A percentile compares a stretch with the other conserved stretches of the same genome.
Evolutionary conservation across 64 coral and sea anemone species (phyloP).

Genomic region (Montipora sp.): DNA sequence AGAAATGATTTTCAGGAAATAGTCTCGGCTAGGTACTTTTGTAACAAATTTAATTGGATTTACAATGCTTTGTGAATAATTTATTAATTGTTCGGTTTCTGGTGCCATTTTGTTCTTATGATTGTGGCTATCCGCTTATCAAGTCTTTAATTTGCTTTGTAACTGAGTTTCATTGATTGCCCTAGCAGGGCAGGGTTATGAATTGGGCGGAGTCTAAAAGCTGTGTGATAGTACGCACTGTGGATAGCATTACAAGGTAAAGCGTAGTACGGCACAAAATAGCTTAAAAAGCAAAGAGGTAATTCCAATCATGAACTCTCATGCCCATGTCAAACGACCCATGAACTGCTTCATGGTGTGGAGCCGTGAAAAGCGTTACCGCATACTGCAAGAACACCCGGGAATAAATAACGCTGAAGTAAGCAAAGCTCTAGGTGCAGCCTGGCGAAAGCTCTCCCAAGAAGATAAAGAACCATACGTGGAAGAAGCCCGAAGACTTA

Average conservation of each 20-base stretch:
- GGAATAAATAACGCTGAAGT: constrained; percentile 90
- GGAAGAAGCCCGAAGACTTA: constrained; percentile 72
- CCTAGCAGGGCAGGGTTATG: not conserved
- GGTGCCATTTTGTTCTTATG: constrained; percentile 17
- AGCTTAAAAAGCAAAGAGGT: not conserved
- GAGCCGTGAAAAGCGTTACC: constrained; percentile 87
- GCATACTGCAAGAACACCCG: constrained; percentile 83
- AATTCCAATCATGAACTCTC: not conserved
- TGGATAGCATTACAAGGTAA: not conserved
- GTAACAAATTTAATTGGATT: not conserved
- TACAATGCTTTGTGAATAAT: not conserved
- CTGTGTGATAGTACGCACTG: not conserved
- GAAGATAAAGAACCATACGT: constrained; percentile 91
- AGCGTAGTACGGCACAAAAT: not conserved
- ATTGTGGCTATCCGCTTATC: constrained; percentile 9
- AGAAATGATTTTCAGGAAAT: not conserved
- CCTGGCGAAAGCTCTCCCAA: constrained; percentile 74
- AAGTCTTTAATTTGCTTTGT: constrained; percentile 55
- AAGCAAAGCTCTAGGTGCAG: constrained; percentile 81
- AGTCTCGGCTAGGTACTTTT: not conserved
- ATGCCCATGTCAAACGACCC: constrained; percentile 75
- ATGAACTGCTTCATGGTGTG: constrained; percentile 99
- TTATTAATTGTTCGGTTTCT: constrained; percentile 7
- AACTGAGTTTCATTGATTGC: constrained; percentile 10
- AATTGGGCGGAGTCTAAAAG: not conserved